Percentiles rank a stretch among this genome's conserved stretches.
Evolutionary conservation across 2,113 vertebrate species (phyloP).

Genomic region (Aptenodytes forsteri): DNA sequence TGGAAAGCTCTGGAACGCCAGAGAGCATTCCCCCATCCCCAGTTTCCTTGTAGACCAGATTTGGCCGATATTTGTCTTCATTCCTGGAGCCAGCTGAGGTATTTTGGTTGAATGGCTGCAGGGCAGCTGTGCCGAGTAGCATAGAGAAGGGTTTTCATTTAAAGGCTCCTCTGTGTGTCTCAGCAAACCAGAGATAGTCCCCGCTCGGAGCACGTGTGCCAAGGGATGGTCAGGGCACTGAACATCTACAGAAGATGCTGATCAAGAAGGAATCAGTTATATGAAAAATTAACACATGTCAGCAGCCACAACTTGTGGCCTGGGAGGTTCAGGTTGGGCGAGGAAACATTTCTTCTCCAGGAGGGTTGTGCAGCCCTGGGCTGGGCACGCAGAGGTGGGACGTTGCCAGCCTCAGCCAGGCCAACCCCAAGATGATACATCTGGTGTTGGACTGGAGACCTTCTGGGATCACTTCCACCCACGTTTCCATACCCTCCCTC

Average conservation of each 20-base stretch:
- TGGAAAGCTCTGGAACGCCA: neutral
- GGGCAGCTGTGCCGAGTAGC: neutral
- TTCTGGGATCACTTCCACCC: neutral
- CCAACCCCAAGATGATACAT: neutral
- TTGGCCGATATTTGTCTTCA: neutral
- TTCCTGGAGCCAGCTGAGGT: neutral
- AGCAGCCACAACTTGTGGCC: neutral
- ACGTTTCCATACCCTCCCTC: fast-evolving
- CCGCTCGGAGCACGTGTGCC: fast-evolving
- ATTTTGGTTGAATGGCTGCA: neutral
- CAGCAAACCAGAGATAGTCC: neutral
- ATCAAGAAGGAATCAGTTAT: neutral
- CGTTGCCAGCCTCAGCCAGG: neutral
- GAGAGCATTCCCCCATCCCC: neutral
- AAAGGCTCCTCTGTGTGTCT: neutral
- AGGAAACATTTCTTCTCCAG: neutral
- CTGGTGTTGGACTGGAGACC: neutral
- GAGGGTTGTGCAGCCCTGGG: neutral
- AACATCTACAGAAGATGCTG: neutral
- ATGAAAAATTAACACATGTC: neutral
- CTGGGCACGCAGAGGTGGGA: neutral
- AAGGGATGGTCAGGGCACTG: too few species aligned
- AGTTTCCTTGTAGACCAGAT: neutral
- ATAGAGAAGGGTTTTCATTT: neutral
- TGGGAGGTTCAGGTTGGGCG: neutral